A percentile compares a stretch with the other conserved stretches of the same genome.
These are phyloP conservation scores for Callopanchax toddi DNA, from an alignment of 2,113 vertebrate species.

Conservation along the genomic window DNA sequence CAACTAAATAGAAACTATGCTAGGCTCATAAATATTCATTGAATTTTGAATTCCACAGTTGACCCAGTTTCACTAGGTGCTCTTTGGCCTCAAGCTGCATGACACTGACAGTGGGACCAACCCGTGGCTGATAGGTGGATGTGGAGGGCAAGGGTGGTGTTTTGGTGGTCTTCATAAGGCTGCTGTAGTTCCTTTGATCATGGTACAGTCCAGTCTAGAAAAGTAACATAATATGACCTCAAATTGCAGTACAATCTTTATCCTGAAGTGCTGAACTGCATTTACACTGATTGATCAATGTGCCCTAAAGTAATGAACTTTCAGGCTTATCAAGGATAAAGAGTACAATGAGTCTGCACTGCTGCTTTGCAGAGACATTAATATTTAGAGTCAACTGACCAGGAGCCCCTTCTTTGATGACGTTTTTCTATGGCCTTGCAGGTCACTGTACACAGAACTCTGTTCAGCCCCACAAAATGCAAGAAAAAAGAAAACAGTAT, in stretches of 20 bases:
- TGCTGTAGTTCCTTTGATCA: conserved; percentile 93
- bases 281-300: background rate
- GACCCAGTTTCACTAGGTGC: conserved; percentile 5
- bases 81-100: background rate
- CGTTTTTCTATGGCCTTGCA: conserved; percentile 81
- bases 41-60: background rate
- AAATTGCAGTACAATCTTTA: conserved; percentile 15
- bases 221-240: conserved; percentile 34
- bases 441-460: conserved; percentile 85
- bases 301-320: conserved; percentile 11
- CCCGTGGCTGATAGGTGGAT: conserved; percentile 74
- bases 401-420: conserved; percentile 84
- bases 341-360: conserved; percentile 16
- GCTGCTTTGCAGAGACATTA: conserved; percentile 31
- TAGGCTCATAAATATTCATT: conserved; percentile 12
- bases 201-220: conserved; percentile 91
- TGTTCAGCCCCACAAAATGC: conserved; percentile 61
- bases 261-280: background rate
- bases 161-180: conserved; percentile 88
- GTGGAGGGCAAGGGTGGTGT: conserved; percentile 62
- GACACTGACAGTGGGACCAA: conserved; percentile 52
- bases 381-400: conserved; percentile 81
- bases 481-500: conserved; percentile 9
- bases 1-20: conserved; percentile 5
- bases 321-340: conserved; percentile 3